Percentiles rank a stretch among this genome's conserved stretches.
Conservation (phyloP, 92 coral and sea anemone species). For the Epizoanthus illoricatus region DNA sequence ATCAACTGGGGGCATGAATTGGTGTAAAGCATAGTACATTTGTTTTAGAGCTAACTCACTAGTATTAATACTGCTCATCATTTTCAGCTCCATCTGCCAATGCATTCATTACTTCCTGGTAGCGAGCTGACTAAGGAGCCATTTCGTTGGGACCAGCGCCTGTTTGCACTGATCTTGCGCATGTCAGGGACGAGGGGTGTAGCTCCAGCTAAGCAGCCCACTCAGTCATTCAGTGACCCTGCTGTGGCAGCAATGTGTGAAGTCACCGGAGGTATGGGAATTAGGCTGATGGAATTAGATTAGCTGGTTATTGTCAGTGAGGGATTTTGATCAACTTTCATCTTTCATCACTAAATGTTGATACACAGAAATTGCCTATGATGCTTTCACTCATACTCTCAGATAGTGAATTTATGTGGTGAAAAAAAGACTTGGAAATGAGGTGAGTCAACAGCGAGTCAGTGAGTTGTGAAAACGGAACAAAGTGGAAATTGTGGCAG, state of each 20-base stretch:
- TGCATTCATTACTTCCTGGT: conserved; percentile 86
- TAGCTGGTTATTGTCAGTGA: neutral
- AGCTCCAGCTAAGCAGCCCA: conserved; percentile 61
- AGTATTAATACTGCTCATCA: neutral
- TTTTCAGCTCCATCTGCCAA: conserved; percentile 89
- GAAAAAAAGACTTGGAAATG: no score
- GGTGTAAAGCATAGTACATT: no score
- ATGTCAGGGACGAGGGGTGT: conserved; percentile 87
- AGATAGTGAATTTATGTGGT: no score
- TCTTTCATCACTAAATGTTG: no score
- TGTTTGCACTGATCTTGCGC: conserved; percentile 82
- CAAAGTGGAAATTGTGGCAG: no score
- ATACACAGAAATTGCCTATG: neutral
- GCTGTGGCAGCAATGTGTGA: conserved; percentile 98
- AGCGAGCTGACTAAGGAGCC: conserved; percentile 96
- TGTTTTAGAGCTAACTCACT: no score
- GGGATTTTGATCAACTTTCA: no score
- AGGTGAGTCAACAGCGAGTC: no score
- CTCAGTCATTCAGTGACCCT: conserved; percentile 65
- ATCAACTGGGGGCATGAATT: no score
- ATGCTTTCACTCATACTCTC: no score
- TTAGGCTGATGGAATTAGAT: neutral
- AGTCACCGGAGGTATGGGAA: conserved; percentile 89
- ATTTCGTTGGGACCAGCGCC: conserved; percentile 98
- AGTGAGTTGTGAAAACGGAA: no score